Evolutionary conservation across 2,797 vertebrate species (phyloP).

Genomic region (Coreius guichenoti): DNA sequence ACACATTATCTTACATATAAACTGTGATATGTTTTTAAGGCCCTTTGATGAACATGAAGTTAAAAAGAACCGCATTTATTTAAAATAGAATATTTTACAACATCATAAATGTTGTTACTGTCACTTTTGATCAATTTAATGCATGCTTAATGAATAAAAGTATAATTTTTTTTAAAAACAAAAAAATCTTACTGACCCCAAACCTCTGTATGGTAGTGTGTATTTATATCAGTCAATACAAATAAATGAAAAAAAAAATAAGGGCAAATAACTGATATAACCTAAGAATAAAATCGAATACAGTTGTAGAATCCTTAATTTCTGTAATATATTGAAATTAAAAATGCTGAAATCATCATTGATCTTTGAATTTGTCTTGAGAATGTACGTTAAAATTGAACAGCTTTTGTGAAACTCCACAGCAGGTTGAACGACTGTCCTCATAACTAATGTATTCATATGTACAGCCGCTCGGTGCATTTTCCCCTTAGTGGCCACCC

Average conservation of each 20-base stretch:
- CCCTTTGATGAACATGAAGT: neutral
- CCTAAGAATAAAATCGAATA: neutral
- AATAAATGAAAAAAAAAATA: neutral
- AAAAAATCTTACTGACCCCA: neutral
- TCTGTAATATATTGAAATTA: neutral
- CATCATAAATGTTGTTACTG: neutral
- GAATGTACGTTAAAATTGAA: neutral
- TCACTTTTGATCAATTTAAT: neutral
- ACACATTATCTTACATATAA: neutral
- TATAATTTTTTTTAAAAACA: neutral
- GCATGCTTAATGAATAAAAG: neutral
- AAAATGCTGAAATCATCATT: neutral
- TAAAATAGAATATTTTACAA: neutral
- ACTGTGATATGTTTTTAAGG: neutral
- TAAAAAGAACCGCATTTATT: neutral
- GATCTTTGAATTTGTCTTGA: neutral
- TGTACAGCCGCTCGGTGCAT: conserved; percentile 23
- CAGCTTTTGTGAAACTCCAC: conserved; percentile 1
- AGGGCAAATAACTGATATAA: neutral
- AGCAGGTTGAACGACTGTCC: neutral
- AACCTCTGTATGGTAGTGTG: neutral
- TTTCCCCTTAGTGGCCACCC: conserved; percentile 14
- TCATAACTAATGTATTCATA: conserved; percentile 40
- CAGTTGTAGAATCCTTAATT: neutral
- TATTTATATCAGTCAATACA: neutral